Evolutionary conservation across 2,888 invertebrate species (phyloP), one percentile per base, ranked within the genome.

Genomic region (Lasioglossum lativentre): DNA sequence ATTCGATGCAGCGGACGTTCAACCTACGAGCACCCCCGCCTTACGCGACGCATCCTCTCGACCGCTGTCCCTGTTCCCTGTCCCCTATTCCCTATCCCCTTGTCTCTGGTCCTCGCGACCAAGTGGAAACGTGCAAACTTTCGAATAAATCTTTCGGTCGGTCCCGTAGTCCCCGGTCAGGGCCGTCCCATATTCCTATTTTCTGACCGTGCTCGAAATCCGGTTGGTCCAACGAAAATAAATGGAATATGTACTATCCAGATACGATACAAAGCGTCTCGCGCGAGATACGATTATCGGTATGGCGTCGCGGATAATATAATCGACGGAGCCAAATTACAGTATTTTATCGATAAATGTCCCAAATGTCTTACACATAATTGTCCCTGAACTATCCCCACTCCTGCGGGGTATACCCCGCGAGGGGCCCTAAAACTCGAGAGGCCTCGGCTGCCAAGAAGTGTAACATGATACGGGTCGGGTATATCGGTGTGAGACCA

Each of bases 1-100:
- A 93, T 92, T 90, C 92, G 90, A 92, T 88, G 88, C 87, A 80
- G 91, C 89, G 93, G 92, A 90, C 93, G 89, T 93, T 93, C 92
- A 93, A 93, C 93, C 90, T 88, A 77, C 86, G 78, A 85, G 89
- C 91, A 91, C 91, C 90, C 90, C 88, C 91, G 91, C 86, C 86
- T 89, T 81, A 74, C 75, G 59, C 59, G 75, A 79, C 81, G 82
- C 80, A 75, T 86, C 86, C 77, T 80, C 87, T 86, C 79, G 86
- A 83, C 85, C 72, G 70, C 40, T 72, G 45, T 40, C 30, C 75
- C 87, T 72, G 71, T 82, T 74, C 19, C 86, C 89, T 87, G 59
- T 12, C 27, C 59, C 27, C 59, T 59, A 27, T 30, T 34, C 34
- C 75, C 86, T 72, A 68, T 80, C 75, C 16, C 84, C 89, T 87